Evolutionary conservation across 2,888 invertebrate genomes (phyloP).

Genomic region (Eristalis arbustorum): DNA sequence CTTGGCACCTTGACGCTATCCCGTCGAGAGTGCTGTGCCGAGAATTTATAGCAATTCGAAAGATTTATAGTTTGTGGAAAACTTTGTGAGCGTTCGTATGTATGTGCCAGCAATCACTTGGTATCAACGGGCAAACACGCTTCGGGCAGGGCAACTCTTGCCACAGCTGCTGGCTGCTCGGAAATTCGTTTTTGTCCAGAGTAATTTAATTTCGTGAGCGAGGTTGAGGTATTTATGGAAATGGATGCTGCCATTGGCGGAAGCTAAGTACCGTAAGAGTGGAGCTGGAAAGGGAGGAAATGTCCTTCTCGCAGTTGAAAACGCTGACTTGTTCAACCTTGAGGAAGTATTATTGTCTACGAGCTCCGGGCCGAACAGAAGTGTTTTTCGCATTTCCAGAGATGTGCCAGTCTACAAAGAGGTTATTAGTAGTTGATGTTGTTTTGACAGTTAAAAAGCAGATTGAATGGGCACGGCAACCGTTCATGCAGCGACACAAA

Average conservation of each 20-base stretch:
- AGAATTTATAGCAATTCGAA: conserved; percentile 54
- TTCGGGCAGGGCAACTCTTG: neutral
- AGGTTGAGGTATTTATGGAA: conserved; percentile 50
- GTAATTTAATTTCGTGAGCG: conserved; percentile 53
- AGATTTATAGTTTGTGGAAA: conserved; percentile 65
- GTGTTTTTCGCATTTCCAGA: conserved; percentile 13
- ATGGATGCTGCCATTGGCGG: conserved; percentile 34
- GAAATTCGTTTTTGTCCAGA: conserved; percentile 48
- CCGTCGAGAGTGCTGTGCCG: neutral
- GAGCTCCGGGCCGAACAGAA: conserved; percentile 27
- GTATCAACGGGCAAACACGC: conserved; percentile 41
- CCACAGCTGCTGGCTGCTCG: neutral
- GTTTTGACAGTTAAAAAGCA: conserved; percentile 63
- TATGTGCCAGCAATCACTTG: conserved; percentile 39
- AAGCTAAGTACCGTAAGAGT: conserved; percentile 20
- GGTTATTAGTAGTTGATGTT: conserved; percentile 67
- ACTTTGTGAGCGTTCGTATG: conserved; percentile 30
- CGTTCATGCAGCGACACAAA: conserved; percentile 50
- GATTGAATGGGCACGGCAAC: conserved; percentile 47
- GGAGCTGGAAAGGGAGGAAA: neutral
- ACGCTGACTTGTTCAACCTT: conserved; percentile 23
- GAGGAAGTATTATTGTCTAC: conserved; percentile 31
- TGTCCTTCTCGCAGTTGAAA: conserved; percentile 19
- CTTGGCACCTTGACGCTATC: conserved; percentile 38
- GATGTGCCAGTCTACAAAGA: conserved; percentile 34